Base-by-base conservation (phyloP, 2,888 invertebrate species). In the Slavum lentiscoides region DNA sequence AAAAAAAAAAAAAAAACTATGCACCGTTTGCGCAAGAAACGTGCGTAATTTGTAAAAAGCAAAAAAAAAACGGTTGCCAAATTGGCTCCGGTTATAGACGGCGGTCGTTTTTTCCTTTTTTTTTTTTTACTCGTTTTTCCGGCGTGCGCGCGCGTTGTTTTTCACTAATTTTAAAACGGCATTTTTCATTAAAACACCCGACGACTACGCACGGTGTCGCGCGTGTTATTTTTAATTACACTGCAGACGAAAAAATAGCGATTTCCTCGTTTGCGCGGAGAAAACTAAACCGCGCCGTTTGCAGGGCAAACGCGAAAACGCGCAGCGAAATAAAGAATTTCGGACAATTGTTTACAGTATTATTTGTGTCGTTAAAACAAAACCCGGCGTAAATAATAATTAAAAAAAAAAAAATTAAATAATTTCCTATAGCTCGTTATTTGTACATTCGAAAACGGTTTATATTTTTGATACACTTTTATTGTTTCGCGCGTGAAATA, bases 191-290 rank as follows among this genome's bases (percentile, higher is more conserved):
- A 37, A 74, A 53, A 74, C 30, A 5, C 11, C 37, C 61, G 13
- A 11, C 23, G 13, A 21, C n/a, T n/a, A n/a, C n/a, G n/a, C n/a
- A n/a, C 21, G 21, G 30, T 62, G 61, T n/a, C 53, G 13, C 53
- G 13, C n/a, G 73, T 64, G 53, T 55, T 74, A 21, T 66, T 74
- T 74, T 74, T 74, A 66, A 74, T 74, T 66, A 74, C 21, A 30
- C 30, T 4, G 7, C 55, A 15, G 6, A 9, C n/a, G n/a, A 30
- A 37, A 64, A 64, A 74, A 53, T 13, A 37, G 11, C 19, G 9
- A 11, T 19, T 53, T 30, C 30, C 49, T n/a, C 17, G 37, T 55
- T 37, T 30, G 49, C 5, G 53, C 9, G n/a, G 17, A 55, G 30
- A 49, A 49, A 11, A 49, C 13, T 13, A 1, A 49, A 49, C 11